Base-by-base conservation (phyloP, 2,888 invertebrate species). In the Drosophila kuntzei region DNA sequence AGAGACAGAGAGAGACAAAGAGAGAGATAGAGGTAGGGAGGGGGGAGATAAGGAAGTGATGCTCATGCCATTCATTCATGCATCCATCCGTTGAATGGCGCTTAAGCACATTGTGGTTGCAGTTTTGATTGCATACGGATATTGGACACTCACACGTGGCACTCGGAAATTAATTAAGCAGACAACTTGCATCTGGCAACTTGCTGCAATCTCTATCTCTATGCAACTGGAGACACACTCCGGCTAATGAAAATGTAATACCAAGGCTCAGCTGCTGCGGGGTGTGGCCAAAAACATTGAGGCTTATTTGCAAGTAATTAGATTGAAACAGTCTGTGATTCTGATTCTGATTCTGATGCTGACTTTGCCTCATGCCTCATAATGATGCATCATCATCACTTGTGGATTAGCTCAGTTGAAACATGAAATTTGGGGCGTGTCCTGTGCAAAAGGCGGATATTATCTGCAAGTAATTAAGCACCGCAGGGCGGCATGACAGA, bases 81-180 rank as follows among this genome's bases (percentile, higher is more conserved):
- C 51, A 36, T 27, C 27, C 55, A n/a, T 22, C 36, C 50, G 25
- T 55, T n/a, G 50, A 60, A 47, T 75, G 76, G 76, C 76, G 75
- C 81, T 80, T 71, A 79, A 71, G 73, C 81, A 78, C 65, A 80
- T 75, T 69, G 80, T 73, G 79, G 71, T 63, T 74, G 79, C 71
- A 72, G 71, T 67, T 77, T 71, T 77, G 80, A 87, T 87, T 87
- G 86, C 79, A 81, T 71, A 55, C 83, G 89, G 83, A 75, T 83
- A 89, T 83, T 89, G 83, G 89, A 89, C 86, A 89, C 89, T 89
- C 79, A 84, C 83, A 82, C 88, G 88, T 89, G 79, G 72, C 86
- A 87, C 65, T 78, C 75, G 87, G 82, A 83, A 89, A 83, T 83
- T 89, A 83, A 89, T 83, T 89, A 83, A 81, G 82, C 88, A 59